A percentile compares a stretch with the other conserved stretches of the same genome.
Conservation (phyloP, 2,113 vertebrate genomes). For the Leucopsar rothschildi region DNA sequence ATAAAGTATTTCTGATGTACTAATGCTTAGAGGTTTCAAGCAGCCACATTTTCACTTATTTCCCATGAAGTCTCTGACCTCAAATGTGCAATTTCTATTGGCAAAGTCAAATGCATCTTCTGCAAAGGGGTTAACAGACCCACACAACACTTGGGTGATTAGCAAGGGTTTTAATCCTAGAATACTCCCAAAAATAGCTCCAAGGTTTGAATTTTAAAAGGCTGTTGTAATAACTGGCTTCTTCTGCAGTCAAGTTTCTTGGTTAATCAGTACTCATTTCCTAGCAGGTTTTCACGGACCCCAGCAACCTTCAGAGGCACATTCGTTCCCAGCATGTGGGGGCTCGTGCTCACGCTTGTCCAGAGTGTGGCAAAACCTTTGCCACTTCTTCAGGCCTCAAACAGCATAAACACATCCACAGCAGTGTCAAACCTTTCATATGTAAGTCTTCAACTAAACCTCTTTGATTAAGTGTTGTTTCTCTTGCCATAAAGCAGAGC, state of each 20-base stretch:
- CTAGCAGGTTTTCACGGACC: slow-evolving; percentile 99
- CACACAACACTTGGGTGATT: not conserved
- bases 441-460: slow-evolving; percentile 87
- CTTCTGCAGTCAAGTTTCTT: slow-evolving; percentile 68
- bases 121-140: not conserved
- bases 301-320: slow-evolving; percentile 99
- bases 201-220: slow-evolving; percentile 9
- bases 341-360: slow-evolving; percentile 95
- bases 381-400: slow-evolving; percentile 99
- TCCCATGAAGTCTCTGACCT: not conserved
- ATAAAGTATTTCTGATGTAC: not conserved
- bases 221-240: slow-evolving; percentile 27
- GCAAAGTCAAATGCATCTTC: not conserved
- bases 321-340: slow-evolving; percentile 99
- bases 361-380: slow-evolving; percentile 99
- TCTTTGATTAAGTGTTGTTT: slow-evolving; percentile 54
- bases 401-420: slow-evolving; percentile 99
- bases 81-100: not conserved
- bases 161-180: not conserved
- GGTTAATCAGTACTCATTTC: slow-evolving; percentile 87
- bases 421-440: slow-evolving; percentile 99
- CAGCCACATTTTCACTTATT: not conserved
- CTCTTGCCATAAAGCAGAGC: not conserved
- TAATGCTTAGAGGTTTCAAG: not conserved
- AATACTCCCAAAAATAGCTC: not conserved